Percentiles rank a stretch among this genome's conserved stretches.
These are phyloP conservation scores for Cyprinodon variegatus DNA, from an alignment of 2,113 vertebrate genomes.

Conservation along the genomic window DNA sequence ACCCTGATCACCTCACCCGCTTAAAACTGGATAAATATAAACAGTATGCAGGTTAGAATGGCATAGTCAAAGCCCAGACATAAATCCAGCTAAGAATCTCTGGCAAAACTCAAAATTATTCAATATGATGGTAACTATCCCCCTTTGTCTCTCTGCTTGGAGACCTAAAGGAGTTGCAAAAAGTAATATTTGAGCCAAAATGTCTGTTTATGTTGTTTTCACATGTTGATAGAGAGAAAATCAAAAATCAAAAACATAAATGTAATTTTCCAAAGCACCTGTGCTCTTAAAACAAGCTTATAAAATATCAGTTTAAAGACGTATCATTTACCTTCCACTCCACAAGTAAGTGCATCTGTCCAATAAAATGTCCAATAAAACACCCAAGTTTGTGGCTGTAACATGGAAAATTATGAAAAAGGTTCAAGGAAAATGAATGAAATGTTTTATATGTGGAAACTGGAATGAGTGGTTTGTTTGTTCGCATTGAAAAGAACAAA, in stretches of 20 bases:
- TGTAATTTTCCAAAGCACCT: background rate
- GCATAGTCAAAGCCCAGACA: background rate
- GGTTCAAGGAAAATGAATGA: background rate
- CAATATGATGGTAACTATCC: background rate
- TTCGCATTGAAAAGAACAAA: constrained; percentile 1
- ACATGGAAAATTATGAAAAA: background rate
- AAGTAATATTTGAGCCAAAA: background rate
- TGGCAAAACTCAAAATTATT: background rate
- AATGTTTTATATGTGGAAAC: background rate
- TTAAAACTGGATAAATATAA: too few relatives aligned
- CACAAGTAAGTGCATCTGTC: background rate
- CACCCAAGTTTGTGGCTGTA: background rate
- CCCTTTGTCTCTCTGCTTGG: background rate
- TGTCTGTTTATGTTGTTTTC: background rate
- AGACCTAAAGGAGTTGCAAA: background rate
- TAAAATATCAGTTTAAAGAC: background rate
- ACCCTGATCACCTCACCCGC: background rate
- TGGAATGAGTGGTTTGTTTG: background rate
- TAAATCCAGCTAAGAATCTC: background rate
- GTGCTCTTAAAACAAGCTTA: background rate
- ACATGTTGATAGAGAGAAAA: too few relatives aligned
- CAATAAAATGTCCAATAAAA: background rate
- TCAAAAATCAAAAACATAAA: background rate
- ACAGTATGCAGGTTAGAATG: background rate
- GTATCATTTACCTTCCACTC: background rate